Evolutionary conservation across 1,140 invertebrate species (phyloP).

Genomic region (Ips nitidus): DNA sequence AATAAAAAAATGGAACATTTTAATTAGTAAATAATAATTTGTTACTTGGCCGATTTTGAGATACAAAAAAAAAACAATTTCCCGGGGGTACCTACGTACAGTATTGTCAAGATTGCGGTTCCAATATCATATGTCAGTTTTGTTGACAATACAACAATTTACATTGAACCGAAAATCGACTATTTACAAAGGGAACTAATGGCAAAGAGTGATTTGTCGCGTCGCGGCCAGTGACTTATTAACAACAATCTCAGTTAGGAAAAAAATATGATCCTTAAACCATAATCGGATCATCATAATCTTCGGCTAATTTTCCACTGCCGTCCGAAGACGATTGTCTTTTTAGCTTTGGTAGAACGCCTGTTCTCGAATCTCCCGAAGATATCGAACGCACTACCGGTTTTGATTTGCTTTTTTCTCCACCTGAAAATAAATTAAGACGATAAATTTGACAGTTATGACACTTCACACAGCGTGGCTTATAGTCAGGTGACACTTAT

Average conservation of each 20-base stretch:
- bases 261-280: conserved; percentile 39
- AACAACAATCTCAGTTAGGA: not conserved
- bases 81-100: not conserved
- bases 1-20: too few relatives aligned
- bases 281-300: conserved; percentile 53
- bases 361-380: conserved; percentile 40
- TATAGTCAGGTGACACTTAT: too few relatives aligned
- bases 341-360: conserved; percentile 43
- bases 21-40: too few relatives aligned
- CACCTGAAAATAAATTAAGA: conserved; percentile 5
- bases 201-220: conserved; percentile 1
- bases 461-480: too few relatives aligned
- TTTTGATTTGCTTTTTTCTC: conserved; percentile 39
- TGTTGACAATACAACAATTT: not conserved
- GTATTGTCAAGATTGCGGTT: not conserved
- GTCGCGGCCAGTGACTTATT: not conserved
- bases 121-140: not conserved
- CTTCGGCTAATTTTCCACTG: conserved; percentile 45
- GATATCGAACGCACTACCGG: conserved; percentile 49
- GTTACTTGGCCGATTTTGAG: too few relatives aligned
- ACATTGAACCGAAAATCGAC: not conserved
- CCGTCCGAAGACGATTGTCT: conserved; percentile 50
- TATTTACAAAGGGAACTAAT: not conserved
- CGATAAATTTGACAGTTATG: not conserved
- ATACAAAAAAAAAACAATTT: too few relatives aligned